Percentiles rank a stretch among this genome's conserved stretches.
These are phyloP conservation scores for Dicyrtomina minuta DNA, from an alignment of 2,888 invertebrate genomes.

Conservation along the genomic window DNA sequence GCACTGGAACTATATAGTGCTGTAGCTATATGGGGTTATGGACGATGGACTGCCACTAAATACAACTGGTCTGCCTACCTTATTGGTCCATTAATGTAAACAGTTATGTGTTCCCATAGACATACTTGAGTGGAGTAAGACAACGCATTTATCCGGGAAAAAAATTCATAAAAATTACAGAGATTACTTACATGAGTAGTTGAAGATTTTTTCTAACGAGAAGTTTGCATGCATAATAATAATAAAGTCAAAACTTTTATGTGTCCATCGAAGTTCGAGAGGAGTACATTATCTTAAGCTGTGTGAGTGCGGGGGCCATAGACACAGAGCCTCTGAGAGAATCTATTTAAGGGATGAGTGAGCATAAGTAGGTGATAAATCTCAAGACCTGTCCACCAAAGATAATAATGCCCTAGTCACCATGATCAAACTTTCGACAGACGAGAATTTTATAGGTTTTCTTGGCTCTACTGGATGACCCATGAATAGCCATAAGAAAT, in stretches of 20 bases:
- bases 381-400: constrained; percentile 23
- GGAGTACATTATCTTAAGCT: background rate
- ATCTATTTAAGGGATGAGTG: constrained; percentile 27
- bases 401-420: constrained; percentile 22
- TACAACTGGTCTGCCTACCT: too few species aligned
- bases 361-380: constrained; percentile 22
- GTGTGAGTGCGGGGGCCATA: background rate
- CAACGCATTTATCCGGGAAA: too few species aligned
- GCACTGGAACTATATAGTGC: too few species aligned
- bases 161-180: too few species aligned
- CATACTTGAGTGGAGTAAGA: too few species aligned
- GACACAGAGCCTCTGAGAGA: background rate
- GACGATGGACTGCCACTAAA: too few species aligned
- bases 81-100: too few species aligned
- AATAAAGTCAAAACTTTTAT: background rate
- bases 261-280: background rate
- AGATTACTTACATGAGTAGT: too few species aligned
- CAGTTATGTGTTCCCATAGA: too few species aligned
- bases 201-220: too few species aligned
- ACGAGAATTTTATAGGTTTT: background rate
- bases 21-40: too few species aligned
- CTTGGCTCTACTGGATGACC: background rate
- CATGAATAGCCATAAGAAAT: background rate
- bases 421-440: background rate
- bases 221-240: too few species aligned